Base-by-base conservation (phyloP, 1,140 invertebrate species). In the Magallana gigas region DNA sequence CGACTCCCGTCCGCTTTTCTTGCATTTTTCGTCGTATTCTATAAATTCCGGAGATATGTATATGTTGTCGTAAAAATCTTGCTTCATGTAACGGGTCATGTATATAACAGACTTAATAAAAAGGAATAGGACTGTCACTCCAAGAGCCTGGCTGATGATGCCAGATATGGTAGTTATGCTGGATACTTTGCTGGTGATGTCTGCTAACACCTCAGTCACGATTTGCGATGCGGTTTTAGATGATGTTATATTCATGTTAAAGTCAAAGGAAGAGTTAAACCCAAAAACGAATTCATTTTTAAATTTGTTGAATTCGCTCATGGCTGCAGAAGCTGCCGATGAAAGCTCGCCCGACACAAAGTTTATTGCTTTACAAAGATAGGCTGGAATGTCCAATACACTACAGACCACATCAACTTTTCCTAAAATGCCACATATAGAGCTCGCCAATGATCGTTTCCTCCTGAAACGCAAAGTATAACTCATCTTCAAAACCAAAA, bases 11-110 rank as follows among this genome's bases (percentile, higher is more conserved):
- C 85, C 85, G 8, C n/a, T 18, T 59, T 80, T 48, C 23, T 86
- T 80, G 16, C 85, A 76, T 81, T 23, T 29, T n/a, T 59, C 68
- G 11, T 86, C 85, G 36, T 86, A 86, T 16, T 58, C 23, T 3
- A 76, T 80, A 29, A 86, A 86, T 29, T 58, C 64, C 16, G 8
- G 57, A 0, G 85, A 58, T 23, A 86, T 86, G 29, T 86, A 86
- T 68, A 71, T 80, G 57, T 86, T 86, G 18, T 86, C 85, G 12
- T 76, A 86, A 36, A 59, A 56, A 58, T 80, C 64, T 23, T 86
- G 64, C 29, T 57, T 80, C 36, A 56, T 64, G 48, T 86, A 86
- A 14, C 71, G 48, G 1, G 23, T 86, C 64, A 86, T 23, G 56
- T 86, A 86, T 6, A 86, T 23, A 8, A 68, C 64, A 36, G 85